These are phyloP conservation scores for Drosophila setifemur DNA, from an alignment of 1,140 invertebrate genomes.

Conservation along the genomic window DNA sequence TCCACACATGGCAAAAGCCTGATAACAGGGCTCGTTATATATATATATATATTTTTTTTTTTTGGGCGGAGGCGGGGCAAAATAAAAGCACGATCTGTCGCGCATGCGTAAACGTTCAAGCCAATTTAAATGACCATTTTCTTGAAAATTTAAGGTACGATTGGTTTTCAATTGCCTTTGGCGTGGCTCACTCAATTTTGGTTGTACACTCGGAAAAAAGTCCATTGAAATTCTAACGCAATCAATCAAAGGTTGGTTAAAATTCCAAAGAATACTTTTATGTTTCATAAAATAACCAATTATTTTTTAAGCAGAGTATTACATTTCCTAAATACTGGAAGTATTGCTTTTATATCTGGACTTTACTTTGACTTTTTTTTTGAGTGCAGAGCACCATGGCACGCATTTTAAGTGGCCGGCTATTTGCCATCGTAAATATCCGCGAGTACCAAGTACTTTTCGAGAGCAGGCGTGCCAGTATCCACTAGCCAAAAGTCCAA, in stretches of 20 bases:
- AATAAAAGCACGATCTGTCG: slow-evolving; percentile 31
- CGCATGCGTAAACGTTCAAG: slow-evolving; percentile 61
- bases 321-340: too few relatives aligned
- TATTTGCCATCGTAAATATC: slow-evolving; percentile 61
- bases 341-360: too few relatives aligned
- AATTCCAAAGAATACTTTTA: too few relatives aligned
- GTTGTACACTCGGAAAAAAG: too few relatives aligned
- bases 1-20: slow-evolving; percentile 24
- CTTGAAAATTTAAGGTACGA: slow-evolving; percentile 68
- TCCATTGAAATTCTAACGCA: too few relatives aligned
- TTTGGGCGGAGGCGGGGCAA: slow-evolving; percentile 20
- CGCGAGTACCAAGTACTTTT: slow-evolving; percentile 2
- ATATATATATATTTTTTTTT: too few relatives aligned
- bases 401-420: slow-evolving; percentile 62
- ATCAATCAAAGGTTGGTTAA: too few relatives aligned
- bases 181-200: slow-evolving; percentile 2
- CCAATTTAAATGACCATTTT: slow-evolving; percentile 76
- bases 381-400: slow-evolving; percentile 66
- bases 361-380: too few relatives aligned
- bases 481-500: slow-evolving; percentile 11
- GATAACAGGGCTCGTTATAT: slow-evolving; percentile 26
- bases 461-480: slow-evolving; percentile 12
- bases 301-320: too few relatives aligned
- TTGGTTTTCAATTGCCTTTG: slow-evolving; percentile 65
- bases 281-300: too few relatives aligned